Conservation (phyloP, 2,113 vertebrate species). For the Prunella himalayana region DNA sequence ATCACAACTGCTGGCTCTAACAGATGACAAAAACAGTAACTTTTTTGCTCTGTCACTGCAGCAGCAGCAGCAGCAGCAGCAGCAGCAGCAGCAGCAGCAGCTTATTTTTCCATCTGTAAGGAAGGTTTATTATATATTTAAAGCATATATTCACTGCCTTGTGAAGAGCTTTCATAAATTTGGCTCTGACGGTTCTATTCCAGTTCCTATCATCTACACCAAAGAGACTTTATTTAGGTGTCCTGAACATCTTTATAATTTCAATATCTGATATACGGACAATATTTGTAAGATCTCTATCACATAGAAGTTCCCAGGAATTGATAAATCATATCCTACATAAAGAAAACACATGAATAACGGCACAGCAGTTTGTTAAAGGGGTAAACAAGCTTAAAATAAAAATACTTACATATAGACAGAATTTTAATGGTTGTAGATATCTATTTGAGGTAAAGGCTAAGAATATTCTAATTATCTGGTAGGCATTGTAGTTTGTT, state of each 20-base stretch:
- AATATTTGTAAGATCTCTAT: neutral
- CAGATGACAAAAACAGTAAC: conserved; percentile 18
- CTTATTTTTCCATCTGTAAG: neutral
- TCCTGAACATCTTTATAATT: conserved; percentile 37
- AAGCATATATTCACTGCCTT: neutral
- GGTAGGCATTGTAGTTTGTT: neutral
- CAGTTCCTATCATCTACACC: conserved; percentile 18
- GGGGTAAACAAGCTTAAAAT: neutral
- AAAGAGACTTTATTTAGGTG: conserved; percentile 45
- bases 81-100: neutral
- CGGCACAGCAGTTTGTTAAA: neutral
- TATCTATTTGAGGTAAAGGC: neutral
- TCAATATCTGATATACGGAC: neutral
- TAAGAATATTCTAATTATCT: neutral
- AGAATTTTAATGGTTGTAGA: neutral
- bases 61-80: neutral
- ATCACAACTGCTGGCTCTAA: neutral
- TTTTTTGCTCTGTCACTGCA: conserved; percentile 6
- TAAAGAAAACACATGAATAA: conserved; percentile 6
- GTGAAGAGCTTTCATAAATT: conserved; percentile 51
- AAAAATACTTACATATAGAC: neutral
- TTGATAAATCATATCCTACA: neutral
- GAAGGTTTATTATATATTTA: conserved; percentile 54
- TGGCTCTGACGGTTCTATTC: conserved; percentile 29
- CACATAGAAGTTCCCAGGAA: neutral